Evolutionary conservation across 2,888 invertebrate species (phyloP), one percentile per base, ranked within the genome.

Genomic region (Eurytoma californica): DNA sequence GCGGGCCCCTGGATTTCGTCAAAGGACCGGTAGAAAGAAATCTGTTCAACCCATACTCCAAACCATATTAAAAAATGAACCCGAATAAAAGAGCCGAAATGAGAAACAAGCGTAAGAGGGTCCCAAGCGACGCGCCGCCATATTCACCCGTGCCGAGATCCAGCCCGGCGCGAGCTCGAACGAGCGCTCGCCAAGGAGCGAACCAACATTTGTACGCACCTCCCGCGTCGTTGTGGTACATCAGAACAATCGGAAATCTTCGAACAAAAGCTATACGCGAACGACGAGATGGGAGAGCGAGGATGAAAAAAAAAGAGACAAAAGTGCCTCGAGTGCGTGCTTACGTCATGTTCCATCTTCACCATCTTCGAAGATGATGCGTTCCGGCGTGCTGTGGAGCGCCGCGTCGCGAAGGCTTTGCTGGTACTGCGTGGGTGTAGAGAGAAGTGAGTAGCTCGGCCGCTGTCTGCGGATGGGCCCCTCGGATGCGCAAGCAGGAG

Each of bases 311-410:
- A 51, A 28, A 28, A 67, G 18, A 53, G 53, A 28, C 20, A 16
- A 16, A 24, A 14, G 7, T 13, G 18, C n/a, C 12, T 3, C 2
- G 30, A 16, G 14, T 16, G 28, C 18, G 16, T 30, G 86, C 87
- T 86, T 75, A 87, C 88, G 79, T 89, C 89, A 75, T 89, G 89
- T 20, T 89, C 89, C 89, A 89, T 88, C 79, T 89, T 89, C 77
- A 89, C 89, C 89, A 89, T 89, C 84, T 86, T 88, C 49, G 81
- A 72, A 66, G 80, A 80, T 60, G 80, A 77, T 73, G 76, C 65
- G 47, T 20, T 60, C n/a, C 73, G 76, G 24, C 73, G 57, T 61
- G 5, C 18, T 18, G 68, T 12, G 20, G 81, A 79, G n/a, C 81
- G 79, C 79, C 81, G 72, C 81, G 81, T 81, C 65, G 60, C 81